Evolutionary conservation across 2,113 vertebrate species (phyloP), one percentile per base, ranked within the genome.

Genomic region (Microcebus griseorufus): DNA sequence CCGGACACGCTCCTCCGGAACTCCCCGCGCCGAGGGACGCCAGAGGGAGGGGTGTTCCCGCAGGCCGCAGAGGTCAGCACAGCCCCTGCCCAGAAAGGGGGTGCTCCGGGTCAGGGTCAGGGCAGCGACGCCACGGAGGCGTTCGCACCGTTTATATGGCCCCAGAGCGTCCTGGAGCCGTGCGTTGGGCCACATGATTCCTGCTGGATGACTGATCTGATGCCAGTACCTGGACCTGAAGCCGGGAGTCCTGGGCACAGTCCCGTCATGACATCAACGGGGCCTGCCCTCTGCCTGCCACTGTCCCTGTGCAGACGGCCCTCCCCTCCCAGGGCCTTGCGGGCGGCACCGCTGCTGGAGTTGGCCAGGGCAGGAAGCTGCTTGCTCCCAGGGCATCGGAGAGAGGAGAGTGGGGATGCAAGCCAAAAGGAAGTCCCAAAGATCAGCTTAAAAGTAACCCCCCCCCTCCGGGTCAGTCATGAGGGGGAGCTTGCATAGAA

Each of bases 351-450:
- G 4, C 39, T 4, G 48, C 76, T 55, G 13, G 42, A 72, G 37
- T 2, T 67, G 90, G 37, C 27, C 45, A 7, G 4, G 37, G 64
- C 93, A 84, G 88, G 94, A 97, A 93, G 85, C 76, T 79, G 72
- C 73, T 80, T 83, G 73, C 69, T 83, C 53, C 67, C 70, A 23
- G 58, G 39, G 73, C 45, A 60, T 75, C 85, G 45, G 86, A 93
- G 80, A 73, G 42, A 69, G 22, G 58, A n/a, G 55, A 87, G 73
- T 37, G 10, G 82, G 80, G 91, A 65, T 6, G 25, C 3, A 51
- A 58, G 79, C 86, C 69, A 78, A 94, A 94, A 95, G 97, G 96
- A 98, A 98, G 92, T 95, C 95, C 88, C 95, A 90, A 82, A 93
- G 80, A 83, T 69, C 93, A 60, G 70, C 65, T 93, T 93, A 94